These are phyloP conservation scores for Zaprionus bogoriensis DNA, from an alignment of 2,888 invertebrate genomes.

Conservation along the genomic window DNA sequence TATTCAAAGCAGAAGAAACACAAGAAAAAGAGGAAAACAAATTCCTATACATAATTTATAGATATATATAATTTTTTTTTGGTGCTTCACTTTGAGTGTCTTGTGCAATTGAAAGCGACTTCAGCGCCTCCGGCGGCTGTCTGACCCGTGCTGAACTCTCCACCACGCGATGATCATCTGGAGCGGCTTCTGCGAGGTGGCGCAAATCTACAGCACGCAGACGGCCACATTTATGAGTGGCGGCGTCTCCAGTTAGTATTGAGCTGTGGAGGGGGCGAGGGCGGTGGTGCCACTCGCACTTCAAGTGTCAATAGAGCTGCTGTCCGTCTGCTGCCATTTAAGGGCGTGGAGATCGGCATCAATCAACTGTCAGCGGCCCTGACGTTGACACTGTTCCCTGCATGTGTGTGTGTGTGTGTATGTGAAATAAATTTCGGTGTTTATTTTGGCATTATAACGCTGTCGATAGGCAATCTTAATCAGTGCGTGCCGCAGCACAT, in stretches of 20 bases:
- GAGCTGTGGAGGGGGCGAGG: constrained; percentile 4
- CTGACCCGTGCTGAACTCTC: constrained; percentile 47
- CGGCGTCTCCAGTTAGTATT: constrained; percentile 81
- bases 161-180: constrained; percentile 80
- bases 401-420: neutral
- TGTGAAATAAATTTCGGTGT: neutral
- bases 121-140: constrained; percentile 7
- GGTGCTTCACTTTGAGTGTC: constrained; percentile 19
- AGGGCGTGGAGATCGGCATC: constrained; percentile 29
- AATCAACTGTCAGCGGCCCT: constrained; percentile 34
- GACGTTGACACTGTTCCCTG: too few relatives aligned
- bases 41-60: constrained; percentile 17
- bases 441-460: neutral
- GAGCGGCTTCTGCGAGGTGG: constrained; percentile 82
- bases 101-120: constrained; percentile 28
- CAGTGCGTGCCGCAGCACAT: neutral
- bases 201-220: constrained; percentile 81
- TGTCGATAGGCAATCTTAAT: constrained; percentile 4
- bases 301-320: too few relatives aligned
- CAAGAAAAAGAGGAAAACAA: neutral
- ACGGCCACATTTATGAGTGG: constrained; percentile 81
- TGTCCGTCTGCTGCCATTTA: too few relatives aligned
- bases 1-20: neutral
- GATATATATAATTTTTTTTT: constrained; percentile 24
- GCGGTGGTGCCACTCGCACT: too few relatives aligned